phyloP scores from a whole-genome alignment of 2,888 invertebrate genomes.

The Volucella inanis region DNA sequence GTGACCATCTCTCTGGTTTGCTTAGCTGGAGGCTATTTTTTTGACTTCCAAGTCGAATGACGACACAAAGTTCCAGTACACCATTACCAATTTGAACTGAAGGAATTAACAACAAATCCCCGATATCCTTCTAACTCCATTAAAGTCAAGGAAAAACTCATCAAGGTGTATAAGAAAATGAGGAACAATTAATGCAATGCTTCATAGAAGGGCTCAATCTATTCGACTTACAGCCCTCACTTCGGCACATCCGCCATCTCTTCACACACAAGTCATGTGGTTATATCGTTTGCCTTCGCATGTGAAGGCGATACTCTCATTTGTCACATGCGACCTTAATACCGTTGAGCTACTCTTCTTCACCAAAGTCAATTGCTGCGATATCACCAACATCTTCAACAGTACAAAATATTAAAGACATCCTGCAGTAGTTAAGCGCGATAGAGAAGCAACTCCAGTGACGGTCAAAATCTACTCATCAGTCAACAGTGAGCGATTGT shows the following conservation, averaged over 20 bases:
- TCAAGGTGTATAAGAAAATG: no score
- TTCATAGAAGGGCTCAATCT: neutral
- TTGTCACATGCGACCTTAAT: no score
- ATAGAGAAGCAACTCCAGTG: no score
- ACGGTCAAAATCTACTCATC: no score
- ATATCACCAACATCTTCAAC: conserved; percentile 16
- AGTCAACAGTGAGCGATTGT: no score
- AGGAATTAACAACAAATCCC: conserved; percentile 3
- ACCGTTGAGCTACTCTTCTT: neutral
- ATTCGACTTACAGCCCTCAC: no score
- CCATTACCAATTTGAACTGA: no score
- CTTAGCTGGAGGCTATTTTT: conserved; percentile 11
- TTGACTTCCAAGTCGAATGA: conserved; percentile 11
- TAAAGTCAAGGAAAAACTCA: no score
- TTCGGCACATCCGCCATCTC: no score
- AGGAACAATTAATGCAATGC: no score
- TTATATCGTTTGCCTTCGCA: conserved; percentile 19
- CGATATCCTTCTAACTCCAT: neutral
- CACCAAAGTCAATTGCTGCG: conserved; percentile 3
- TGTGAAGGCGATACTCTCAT: neutral
- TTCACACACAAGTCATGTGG: neutral
- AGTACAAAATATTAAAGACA: neutral
- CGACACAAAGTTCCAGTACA: conserved; percentile 1
- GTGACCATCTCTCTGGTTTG: no score
- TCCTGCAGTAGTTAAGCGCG: no score